phyloP scores from a whole-genome alignment of 2,888 invertebrate genomes.

The Acronicta aceris region DNA sequence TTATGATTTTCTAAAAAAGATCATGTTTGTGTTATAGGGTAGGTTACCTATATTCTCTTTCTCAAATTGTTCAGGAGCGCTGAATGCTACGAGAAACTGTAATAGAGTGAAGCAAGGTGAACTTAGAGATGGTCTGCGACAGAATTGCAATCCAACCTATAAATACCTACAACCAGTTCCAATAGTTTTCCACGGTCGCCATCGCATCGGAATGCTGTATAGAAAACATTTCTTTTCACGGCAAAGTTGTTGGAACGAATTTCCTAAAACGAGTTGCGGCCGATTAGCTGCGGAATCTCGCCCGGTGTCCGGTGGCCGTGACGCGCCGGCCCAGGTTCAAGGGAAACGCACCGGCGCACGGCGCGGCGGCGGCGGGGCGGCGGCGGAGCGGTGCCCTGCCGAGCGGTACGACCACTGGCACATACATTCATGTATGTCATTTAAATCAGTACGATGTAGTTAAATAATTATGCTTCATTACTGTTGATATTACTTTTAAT shows the following conservation, averaged over 20 bases:
- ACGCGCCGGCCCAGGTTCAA: slow-evolving; percentile 49
- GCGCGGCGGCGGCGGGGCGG: neutral
- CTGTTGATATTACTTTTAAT: too few species aligned
- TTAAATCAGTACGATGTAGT: too few species aligned
- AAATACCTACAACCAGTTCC: slow-evolving; percentile 11
- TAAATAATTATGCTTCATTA: too few species aligned
- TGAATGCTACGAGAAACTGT: too few species aligned
- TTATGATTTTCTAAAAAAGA: too few species aligned
- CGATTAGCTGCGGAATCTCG: slow-evolving; percentile 56
- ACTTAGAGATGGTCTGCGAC: neutral
- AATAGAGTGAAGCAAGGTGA: too few species aligned
- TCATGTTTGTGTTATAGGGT: too few species aligned
- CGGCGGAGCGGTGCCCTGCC: too few species aligned
- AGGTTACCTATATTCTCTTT: too few species aligned
- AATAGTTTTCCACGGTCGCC: slow-evolving; percentile 19
- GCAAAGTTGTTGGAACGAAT: slow-evolving; percentile 39
- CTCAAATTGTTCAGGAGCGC: too few species aligned
- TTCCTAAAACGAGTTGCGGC: slow-evolving; percentile 50
- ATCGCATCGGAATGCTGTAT: slow-evolving; percentile 51
- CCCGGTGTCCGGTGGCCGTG: slow-evolving; percentile 55
- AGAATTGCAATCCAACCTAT: neutral
- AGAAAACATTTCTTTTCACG: slow-evolving; percentile 50
- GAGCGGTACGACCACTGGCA: too few species aligned
- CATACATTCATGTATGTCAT: too few species aligned
- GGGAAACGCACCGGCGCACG: slow-evolving; percentile 46